phyloP scores from a whole-genome alignment of 2,797 vertebrate genomes.

The Synanceia verrucosa region DNA sequence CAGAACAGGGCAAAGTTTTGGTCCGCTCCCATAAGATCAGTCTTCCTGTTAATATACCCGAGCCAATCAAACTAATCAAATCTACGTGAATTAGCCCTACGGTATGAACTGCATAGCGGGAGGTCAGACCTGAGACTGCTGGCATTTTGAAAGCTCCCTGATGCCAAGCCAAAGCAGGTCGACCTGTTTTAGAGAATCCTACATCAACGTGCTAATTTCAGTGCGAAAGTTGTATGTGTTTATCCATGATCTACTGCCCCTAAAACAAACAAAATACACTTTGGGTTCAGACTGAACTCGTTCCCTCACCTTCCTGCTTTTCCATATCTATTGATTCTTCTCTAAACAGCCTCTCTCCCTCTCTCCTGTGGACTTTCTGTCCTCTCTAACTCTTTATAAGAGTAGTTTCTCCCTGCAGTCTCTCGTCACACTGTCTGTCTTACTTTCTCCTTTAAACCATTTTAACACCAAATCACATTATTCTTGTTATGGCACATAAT shows the following conservation, averaged over 20 bases:
- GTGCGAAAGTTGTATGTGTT: too few relatives aligned
- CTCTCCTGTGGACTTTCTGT: background rate
- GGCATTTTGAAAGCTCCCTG: too few relatives aligned
- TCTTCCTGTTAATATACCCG: too few relatives aligned
- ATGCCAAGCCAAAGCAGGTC: too few relatives aligned
- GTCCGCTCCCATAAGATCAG: too few relatives aligned
- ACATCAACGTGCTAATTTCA: too few relatives aligned
- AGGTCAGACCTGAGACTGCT: too few relatives aligned
- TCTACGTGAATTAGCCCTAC: too few relatives aligned
- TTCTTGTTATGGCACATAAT: constrained; percentile 3
- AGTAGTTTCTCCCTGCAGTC: background rate
- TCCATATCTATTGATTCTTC: constrained; percentile 38
- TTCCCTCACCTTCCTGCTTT: constrained; percentile 29
- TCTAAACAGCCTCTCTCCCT: constrained; percentile 25
- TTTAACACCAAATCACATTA: constrained; percentile 21
- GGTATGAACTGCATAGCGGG: too few relatives aligned
- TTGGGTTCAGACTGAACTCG: constrained; percentile 34
- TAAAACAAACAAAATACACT: background rate
- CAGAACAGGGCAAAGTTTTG: too few relatives aligned
- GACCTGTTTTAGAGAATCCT: too few relatives aligned
- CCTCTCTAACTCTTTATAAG: background rate
- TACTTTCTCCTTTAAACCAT: background rate
- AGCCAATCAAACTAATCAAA: too few relatives aligned
- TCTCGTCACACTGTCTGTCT: background rate
- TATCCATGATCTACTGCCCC: background rate